Conservation (phyloP, 2,113 vertebrate species). For the Brienomyrus brachyistius region DNA sequence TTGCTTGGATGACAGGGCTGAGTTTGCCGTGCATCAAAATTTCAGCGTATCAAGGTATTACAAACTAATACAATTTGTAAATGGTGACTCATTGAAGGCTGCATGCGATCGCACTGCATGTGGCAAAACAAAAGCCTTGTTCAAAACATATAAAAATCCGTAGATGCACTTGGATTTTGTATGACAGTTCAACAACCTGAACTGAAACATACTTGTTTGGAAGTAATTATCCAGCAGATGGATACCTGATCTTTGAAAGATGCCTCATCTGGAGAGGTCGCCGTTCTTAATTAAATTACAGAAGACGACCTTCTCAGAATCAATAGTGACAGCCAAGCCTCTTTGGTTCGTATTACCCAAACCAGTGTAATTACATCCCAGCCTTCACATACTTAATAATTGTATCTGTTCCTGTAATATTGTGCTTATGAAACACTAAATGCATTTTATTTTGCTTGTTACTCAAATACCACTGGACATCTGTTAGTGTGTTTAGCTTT, state of each 20-base stretch:
- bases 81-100: not conserved
- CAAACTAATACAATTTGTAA: not conserved
- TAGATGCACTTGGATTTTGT: not conserved
- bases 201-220: constrained; percentile 14
- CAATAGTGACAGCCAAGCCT: constrained; percentile 21
- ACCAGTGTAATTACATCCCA: constrained; percentile 27
- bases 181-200: not conserved
- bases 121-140: not conserved
- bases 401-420: not conserved
- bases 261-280: constrained; percentile 37
- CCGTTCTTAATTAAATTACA: constrained; percentile 32
- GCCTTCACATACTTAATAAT: constrained; percentile 2
- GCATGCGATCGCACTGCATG: not conserved
- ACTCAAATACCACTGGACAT: not conserved
- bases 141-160: not conserved
- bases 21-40: not conserved
- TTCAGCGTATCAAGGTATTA: not conserved
- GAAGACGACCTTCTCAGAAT: constrained; percentile 28
- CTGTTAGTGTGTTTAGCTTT: not conserved
- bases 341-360: constrained; percentile 12
- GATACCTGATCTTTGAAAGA: constrained; percentile 39
- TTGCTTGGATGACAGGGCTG: not conserved
- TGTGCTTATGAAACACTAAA: not conserved
- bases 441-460: constrained; percentile 4
- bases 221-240: constrained; percentile 48